A percentile compares a stretch with the other conserved stretches of the same genome.
phyloP scores from a whole-genome alignment of 2,888 invertebrate genomes.

The Zootermopsis nevadensis region DNA sequence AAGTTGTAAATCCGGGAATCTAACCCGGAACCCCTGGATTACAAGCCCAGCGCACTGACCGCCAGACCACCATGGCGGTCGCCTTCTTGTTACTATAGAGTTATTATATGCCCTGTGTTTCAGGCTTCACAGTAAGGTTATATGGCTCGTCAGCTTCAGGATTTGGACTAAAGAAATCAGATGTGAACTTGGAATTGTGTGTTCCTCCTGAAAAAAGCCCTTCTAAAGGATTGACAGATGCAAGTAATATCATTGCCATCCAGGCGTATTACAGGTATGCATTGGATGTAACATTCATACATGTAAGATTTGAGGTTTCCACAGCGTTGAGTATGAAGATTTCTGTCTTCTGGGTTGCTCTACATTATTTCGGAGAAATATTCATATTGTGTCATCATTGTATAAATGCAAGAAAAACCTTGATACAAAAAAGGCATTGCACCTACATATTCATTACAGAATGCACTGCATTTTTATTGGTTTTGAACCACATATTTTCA shows the following conservation, averaged over 20 bases:
- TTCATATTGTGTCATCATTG: too few species aligned
- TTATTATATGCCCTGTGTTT: constrained; percentile 43
- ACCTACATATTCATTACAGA: too few species aligned
- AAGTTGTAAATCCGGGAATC: not conserved
- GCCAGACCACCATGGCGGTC: not conserved
- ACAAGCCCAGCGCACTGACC: not conserved
- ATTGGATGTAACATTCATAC: too few species aligned
- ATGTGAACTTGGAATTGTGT: constrained; percentile 62
- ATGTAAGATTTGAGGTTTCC: too few species aligned
- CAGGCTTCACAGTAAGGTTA: constrained; percentile 57
- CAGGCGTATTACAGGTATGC: not conserved
- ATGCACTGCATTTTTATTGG: not conserved
- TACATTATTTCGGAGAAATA: too few species aligned
- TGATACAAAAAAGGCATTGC: too few species aligned
- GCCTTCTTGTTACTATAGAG: not conserved
- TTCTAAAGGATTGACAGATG: not conserved
- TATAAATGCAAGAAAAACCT: too few species aligned
- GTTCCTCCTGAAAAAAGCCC: constrained; percentile 52
- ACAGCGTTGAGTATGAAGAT: too few species aligned
- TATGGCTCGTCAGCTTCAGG: constrained; percentile 63
- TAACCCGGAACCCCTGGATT: too few species aligned
- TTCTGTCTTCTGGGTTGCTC: too few species aligned
- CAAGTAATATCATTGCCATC: not conserved
- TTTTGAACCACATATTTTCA: not conserved
- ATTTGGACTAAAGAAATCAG: constrained; percentile 61